Percentiles rank a stretch among this genome's conserved stretches.
Conservation (phyloP, 2,797 vertebrate species). For the Tamandua tetradactyla region DNA sequence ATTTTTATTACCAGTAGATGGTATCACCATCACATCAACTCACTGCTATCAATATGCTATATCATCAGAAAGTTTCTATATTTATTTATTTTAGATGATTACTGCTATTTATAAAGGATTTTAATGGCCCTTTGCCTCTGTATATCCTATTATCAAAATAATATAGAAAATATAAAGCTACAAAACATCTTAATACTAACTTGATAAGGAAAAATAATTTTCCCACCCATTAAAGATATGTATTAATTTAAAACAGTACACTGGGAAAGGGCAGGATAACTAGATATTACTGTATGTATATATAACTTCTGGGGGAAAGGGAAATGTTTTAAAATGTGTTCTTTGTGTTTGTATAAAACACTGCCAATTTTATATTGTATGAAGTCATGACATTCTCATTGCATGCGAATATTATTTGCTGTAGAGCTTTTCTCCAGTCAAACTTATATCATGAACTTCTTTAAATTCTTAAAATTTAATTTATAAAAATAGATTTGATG, state of each 20-base stretch:
- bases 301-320: background rate
- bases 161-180: background rate
- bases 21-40: background rate
- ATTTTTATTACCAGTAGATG: background rate
- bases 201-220: background rate
- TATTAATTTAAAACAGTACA: background rate
- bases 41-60: background rate
- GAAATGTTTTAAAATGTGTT: background rate
- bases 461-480: conserved; percentile 13
- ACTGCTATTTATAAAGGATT: background rate
- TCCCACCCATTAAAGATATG: background rate
- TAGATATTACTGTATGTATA: background rate
- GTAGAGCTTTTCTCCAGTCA: background rate
- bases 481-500: background rate
- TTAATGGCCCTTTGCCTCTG: background rate
- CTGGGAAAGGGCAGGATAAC: background rate
- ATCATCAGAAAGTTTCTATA: background rate
- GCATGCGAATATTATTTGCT: background rate
- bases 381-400: background rate
- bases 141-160: background rate
- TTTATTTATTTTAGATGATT: background rate
- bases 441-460: background rate
- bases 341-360: background rate
- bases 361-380: background rate
- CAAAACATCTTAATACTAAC: background rate